Conservation (phyloP, 2,113 vertebrate species). For the human (Homo sapiens) region DNA sequence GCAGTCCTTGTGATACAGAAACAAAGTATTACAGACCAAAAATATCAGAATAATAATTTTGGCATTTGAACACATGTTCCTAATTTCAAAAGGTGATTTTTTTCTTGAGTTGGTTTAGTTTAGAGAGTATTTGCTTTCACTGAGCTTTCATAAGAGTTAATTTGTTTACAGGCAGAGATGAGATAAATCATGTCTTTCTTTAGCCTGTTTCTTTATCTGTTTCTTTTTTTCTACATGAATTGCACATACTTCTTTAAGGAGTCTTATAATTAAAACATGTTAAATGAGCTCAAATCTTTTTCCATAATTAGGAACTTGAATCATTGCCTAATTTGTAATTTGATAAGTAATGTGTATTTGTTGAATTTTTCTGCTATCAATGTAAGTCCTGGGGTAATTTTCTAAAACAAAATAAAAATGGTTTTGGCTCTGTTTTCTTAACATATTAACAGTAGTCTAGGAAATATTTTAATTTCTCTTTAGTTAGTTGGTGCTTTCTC, state of each 20-base stretch:
- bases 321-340: conserved; percentile 63
- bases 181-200: not conserved
- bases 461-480: conserved; percentile 28
- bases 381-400: not conserved
- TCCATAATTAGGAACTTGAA: conserved; percentile 47
- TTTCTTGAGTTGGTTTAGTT: not conserved
- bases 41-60: conserved; percentile 18
- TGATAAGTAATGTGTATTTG: conserved; percentile 47
- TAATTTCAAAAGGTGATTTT: conserved; percentile 7
- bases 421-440: not conserved
- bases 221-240: not conserved
- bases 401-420: conserved; percentile 24
- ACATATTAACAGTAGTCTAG: not conserved
- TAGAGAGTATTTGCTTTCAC: not conserved
- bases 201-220: not conserved
- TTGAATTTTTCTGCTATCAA: conserved; percentile 49
- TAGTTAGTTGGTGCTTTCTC: not conserved
- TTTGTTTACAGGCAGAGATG: not conserved
- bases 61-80: not conserved
- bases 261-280: conserved; percentile 14
- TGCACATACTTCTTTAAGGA: not conserved
- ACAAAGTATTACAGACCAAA: not conserved
- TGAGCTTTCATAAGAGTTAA: not conserved
- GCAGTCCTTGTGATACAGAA: not conserved
- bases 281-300: conserved; percentile 64